phyloP scores from a whole-genome alignment of 2,797 vertebrate species.

The Molossus alvarezi region DNA sequence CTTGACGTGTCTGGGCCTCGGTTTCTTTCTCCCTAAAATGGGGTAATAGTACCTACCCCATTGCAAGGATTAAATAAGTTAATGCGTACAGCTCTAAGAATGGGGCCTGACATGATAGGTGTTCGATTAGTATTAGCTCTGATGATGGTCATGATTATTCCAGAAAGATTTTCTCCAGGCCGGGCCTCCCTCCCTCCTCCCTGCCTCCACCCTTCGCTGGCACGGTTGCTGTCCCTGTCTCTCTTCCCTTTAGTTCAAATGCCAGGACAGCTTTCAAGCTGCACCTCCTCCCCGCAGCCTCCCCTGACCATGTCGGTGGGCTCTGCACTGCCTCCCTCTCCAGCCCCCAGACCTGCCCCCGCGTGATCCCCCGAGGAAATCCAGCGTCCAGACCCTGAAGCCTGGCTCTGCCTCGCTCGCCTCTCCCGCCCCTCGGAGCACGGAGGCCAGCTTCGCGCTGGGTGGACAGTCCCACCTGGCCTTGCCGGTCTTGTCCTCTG shows the following conservation, averaged over 20 bases:
- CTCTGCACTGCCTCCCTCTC: background rate
- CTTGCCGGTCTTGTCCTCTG: background rate
- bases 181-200: background rate
- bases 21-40: background rate
- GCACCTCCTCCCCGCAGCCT: background rate
- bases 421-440: background rate
- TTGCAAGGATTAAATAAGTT: background rate
- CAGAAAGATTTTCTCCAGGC: background rate
- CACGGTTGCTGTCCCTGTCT: background rate
- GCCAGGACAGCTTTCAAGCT: background rate
- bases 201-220: too few species aligned
- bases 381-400: background rate
- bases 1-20: background rate
- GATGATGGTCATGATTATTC: background rate
- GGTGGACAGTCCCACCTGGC: background rate
- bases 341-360: accelerated
- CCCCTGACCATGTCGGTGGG: background rate
- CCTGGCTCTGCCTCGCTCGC: too few species aligned
- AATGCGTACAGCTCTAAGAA: background rate
- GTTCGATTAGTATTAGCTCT: background rate
- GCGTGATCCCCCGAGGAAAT: accelerated
- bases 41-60: background rate
- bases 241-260: background rate
- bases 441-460: background rate
- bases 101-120: background rate